These are phyloP conservation scores for Aethes cnicana DNA, from an alignment of 2,888 invertebrate species.

Conservation along the genomic window DNA sequence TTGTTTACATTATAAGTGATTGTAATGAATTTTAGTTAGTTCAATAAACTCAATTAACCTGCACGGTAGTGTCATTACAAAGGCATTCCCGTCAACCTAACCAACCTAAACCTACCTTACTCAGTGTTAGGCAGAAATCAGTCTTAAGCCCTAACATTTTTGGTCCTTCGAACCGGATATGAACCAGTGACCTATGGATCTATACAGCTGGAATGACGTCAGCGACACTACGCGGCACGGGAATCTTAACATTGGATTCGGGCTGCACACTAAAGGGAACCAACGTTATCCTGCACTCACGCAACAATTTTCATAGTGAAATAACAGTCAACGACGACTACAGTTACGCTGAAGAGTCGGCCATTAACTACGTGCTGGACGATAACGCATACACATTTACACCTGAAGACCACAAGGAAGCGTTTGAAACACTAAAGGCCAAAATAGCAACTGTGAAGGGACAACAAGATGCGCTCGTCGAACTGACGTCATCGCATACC, in stretches of 20 bases:
- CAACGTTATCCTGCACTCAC: neutral
- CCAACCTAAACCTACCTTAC: too few species aligned
- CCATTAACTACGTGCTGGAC: neutral
- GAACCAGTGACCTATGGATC: too few species aligned
- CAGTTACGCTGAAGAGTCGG: neutral
- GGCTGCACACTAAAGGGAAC: neutral
- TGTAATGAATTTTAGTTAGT: too few species aligned
- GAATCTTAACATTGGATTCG: neutral
- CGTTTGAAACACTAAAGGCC: neutral
- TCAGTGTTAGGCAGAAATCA: too few species aligned
- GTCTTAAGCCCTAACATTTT: too few species aligned
- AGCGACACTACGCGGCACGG: neutral
- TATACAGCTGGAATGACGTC: constrained; percentile 1
- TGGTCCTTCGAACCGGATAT: too few species aligned
- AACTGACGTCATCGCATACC: neutral
- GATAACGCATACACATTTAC: neutral
- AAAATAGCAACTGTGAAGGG: neutral
- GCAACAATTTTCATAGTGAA: neutral
- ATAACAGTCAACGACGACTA: neutral
- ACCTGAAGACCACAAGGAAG: neutral
- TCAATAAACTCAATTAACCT: too few species aligned
- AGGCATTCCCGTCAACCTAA: too few species aligned
- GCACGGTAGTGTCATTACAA: too few species aligned
- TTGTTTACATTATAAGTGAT: too few species aligned
- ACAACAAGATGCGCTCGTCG: neutral